Percentiles rank a stretch among this genome's conserved stretches.
Evolutionary conservation across 2,797 vertebrate species (phyloP).

Genomic region (Anabacerthia variegaticeps): DNA sequence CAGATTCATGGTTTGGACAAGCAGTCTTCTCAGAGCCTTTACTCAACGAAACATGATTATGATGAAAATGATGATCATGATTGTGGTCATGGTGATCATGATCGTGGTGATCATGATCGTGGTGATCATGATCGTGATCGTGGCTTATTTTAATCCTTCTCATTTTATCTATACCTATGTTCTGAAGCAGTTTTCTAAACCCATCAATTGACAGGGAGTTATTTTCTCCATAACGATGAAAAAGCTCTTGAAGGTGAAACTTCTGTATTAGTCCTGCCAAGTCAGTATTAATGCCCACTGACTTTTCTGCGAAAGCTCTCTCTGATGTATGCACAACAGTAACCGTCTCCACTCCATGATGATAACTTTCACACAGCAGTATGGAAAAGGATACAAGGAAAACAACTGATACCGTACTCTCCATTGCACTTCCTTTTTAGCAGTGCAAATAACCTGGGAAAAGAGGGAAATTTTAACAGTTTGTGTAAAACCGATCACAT

Average conservation of each 20-base stretch:
- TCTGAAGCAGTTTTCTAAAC: conserved; percentile 85
- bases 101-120: not conserved
- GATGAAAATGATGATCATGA: conserved; percentile 42
- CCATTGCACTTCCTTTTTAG: conserved; percentile 70
- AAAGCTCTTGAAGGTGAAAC: conserved; percentile 88
- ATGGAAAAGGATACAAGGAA: conserved; percentile 55
- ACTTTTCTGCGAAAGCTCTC: conserved; percentile 67
- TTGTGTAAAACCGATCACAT: not conserved
- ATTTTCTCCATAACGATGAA: conserved; percentile 92
- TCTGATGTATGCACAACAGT: conserved; percentile 67
- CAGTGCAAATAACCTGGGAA: not conserved
- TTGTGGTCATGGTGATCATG: conserved; percentile 26
- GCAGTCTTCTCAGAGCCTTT: conserved; percentile 66
- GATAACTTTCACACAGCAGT: conserved; percentile 51
- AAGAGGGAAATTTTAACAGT: not conserved
- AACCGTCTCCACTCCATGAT: conserved; percentile 48
- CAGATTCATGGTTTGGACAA: conserved; percentile 58
- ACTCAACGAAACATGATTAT: not conserved
- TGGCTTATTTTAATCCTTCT: conserved; percentile 77
- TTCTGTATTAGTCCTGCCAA: conserved; percentile 80
- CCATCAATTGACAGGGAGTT: conserved; percentile 88
- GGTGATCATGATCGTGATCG: conserved; percentile 31
- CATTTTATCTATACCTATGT: conserved; percentile 85
- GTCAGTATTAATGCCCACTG: conserved; percentile 74
- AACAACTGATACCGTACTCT: not conserved